phyloP scores from a whole-genome alignment of 2,888 invertebrate genomes.

The Leistus spinibarbis region DNA sequence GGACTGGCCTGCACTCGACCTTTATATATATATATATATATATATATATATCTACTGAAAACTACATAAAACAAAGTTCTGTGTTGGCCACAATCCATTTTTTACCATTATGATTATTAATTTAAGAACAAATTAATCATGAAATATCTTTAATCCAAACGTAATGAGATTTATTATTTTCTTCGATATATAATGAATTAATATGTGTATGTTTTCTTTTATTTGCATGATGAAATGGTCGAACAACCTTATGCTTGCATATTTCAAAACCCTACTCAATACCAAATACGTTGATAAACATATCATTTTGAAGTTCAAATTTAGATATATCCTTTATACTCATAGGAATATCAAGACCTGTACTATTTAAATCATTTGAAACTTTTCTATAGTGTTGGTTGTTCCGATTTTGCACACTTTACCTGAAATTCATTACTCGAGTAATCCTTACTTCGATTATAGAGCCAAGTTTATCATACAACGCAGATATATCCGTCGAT shows the following conservation, averaged over 20 bases:
- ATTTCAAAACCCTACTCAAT: conserved; percentile 19
- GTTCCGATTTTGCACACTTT: conserved; percentile 40
- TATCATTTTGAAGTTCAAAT: conserved; percentile 43
- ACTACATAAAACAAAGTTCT: too few species aligned
- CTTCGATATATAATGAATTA: conserved; percentile 12
- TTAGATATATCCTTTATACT: conserved; percentile 24
- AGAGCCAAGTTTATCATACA: conserved; percentile 37
- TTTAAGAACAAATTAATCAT: conserved; percentile 23
- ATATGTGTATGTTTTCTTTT: conserved; percentile 11
- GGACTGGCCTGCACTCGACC: too few species aligned
- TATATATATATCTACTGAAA: too few species aligned
- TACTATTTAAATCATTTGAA: conserved; percentile 38
- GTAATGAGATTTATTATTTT: conserved; percentile 5
- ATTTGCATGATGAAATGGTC: conserved; percentile 29
- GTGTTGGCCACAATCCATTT: too few species aligned
- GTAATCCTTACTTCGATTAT: too few species aligned
- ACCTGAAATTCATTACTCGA: conserved; percentile 26
- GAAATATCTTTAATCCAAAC: conserved; percentile 40
- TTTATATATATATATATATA: too few species aligned
- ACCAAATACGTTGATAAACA: conserved; percentile 44
- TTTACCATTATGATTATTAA: conserved; percentile 2
- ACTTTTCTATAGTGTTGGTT: conserved; percentile 40
- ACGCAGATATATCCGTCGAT: conserved; percentile 40
- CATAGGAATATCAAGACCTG: conserved; percentile 42
- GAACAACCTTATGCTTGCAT: neutral